phyloP scores from a whole-genome alignment of 2,888 invertebrate genomes.

The Drosophila yooni region DNA sequence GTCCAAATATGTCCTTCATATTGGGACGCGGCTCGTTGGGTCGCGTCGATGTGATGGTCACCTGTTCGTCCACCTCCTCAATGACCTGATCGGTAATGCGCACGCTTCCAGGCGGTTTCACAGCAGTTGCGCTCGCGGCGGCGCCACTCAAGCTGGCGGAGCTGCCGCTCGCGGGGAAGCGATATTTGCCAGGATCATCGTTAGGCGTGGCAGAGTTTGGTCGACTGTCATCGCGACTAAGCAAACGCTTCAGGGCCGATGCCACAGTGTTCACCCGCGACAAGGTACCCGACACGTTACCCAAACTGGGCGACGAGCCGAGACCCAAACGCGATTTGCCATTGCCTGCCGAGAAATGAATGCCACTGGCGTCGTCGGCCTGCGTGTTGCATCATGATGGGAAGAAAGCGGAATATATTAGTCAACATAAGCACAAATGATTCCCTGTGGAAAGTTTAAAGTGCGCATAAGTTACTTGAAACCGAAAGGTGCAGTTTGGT shows the following conservation, averaged over 20 bases:
- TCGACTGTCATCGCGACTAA: conserved; percentile 90
- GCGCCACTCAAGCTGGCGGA: conserved; percentile 79
- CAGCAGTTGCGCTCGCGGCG: conserved; percentile 34
- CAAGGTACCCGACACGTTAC: conserved; percentile 86
- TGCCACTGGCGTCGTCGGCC: conserved; percentile 90
- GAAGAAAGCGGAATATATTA: conserved; percentile 14
- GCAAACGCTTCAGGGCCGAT: conserved; percentile 90
- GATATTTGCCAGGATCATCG: conserved; percentile 80
- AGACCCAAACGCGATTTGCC: conserved; percentile 86
- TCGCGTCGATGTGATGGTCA: conserved; percentile 91
- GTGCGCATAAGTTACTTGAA: conserved; percentile 62
- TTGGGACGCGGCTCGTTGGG: conserved; percentile 87
- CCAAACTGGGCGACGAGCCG: conserved; percentile 85
- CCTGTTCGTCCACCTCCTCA: conserved; percentile 92
- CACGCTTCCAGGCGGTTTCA: conserved; percentile 86
- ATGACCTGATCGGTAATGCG: conserved; percentile 90
- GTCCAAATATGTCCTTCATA: conserved; percentile 87
- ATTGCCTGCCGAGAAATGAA: conserved; percentile 89
- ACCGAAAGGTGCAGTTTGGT: conserved; percentile 57
- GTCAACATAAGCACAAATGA: background rate
- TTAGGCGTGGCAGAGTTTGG: conserved; percentile 84
- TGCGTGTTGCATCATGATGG: conserved; percentile 56
- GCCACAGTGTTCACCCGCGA: conserved; percentile 91
- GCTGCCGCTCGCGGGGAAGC: conserved; percentile 84
- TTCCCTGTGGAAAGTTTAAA: background rate